Conservation (phyloP, 2,113 vertebrate species). For the Rafetus swinhoei region DNA sequence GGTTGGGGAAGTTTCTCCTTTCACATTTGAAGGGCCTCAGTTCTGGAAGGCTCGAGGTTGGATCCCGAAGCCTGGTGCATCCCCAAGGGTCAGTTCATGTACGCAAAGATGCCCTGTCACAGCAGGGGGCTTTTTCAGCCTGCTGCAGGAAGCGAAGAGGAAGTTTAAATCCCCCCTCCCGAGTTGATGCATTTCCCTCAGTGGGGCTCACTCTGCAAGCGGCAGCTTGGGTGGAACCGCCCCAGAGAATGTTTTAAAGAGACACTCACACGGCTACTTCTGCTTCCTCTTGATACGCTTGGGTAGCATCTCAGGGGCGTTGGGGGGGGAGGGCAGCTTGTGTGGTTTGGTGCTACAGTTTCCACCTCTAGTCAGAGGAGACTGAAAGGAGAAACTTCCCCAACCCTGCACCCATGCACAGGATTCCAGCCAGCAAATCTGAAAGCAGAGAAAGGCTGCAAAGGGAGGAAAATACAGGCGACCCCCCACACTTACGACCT, state of each 20-base stretch:
- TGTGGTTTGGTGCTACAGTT: not conserved
- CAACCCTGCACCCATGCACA: not conserved
- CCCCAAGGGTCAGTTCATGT: rapidly evolving
- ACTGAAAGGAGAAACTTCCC: rapidly evolving
- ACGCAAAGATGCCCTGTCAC: not conserved
- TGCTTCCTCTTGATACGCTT: not conserved
- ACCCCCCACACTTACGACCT: too few relatives aligned
- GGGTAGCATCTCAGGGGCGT: not conserved
- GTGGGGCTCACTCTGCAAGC: not conserved
- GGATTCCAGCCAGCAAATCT: not conserved
- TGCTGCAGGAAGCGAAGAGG: rapidly evolving
- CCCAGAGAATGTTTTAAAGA: not conserved
- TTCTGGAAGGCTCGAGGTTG: not conserved
- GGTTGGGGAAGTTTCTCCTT: not conserved
- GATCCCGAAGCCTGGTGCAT: not conserved
- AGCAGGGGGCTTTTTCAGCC: not conserved
- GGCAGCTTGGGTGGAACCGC: not conserved
- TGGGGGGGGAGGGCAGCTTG: not conserved
- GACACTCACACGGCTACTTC: not conserved
- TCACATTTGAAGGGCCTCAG: not conserved
- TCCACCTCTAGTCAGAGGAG: rapidly evolving
- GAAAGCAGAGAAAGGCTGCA: not conserved
- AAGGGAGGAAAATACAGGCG: rapidly evolving
- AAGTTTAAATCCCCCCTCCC: not conserved
- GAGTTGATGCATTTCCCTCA: not conserved